Base-by-base conservation (phyloP, 2,888 invertebrate species). In the Habrosyne pyritoides region DNA sequence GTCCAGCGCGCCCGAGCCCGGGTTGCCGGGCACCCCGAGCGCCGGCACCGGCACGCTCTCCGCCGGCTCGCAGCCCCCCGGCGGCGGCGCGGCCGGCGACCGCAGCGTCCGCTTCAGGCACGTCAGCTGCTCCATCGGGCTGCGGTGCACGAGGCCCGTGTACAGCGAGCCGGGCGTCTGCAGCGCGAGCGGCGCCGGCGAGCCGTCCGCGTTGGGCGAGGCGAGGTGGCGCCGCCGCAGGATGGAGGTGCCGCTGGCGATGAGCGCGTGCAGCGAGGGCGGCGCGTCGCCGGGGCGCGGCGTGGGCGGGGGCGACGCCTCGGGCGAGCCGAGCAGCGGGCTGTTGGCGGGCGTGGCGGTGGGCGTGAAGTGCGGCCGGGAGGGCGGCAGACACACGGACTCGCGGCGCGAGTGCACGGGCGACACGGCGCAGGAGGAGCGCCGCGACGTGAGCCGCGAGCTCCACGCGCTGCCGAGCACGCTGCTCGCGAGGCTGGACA, bases 281-380 rank as follows among this genome's bases (percentile, higher is more conserved):
- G 91, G 89, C 3, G 88, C 86, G 67, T 86, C 89, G 55, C 89
- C 97, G 94, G 75, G 98, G 79, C 94, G 97, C 94, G 94, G 93
- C 0, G 95, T 86, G 18, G 87, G 68, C 2, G 89, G 89, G 14
- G 93, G 95, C 18, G 95, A 86, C 10, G 77, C 59, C 86, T 73
- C 94, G 1, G 93, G 95, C 28, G 95, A 91, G 46, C 94, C 94
- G 36, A 92, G 86, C 69, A 95, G 95, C 1, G 97, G 97, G 77
- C 97, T 97, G 84, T 98, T 98, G 77, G 96, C 96, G 1, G 98
- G 98, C 6, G 98, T 98, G 7, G 97, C 97, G 0, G 97, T 97
- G 3, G 97, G 96, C 7, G 96, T 94, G 83, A 94, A 97, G 76
- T 93, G 95, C 26, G 94, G 94, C 94, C 65, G 94, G 93, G 86